phyloP scores from a whole-genome alignment of 1,140 invertebrate genomes.

The Arion vulgaris region DNA sequence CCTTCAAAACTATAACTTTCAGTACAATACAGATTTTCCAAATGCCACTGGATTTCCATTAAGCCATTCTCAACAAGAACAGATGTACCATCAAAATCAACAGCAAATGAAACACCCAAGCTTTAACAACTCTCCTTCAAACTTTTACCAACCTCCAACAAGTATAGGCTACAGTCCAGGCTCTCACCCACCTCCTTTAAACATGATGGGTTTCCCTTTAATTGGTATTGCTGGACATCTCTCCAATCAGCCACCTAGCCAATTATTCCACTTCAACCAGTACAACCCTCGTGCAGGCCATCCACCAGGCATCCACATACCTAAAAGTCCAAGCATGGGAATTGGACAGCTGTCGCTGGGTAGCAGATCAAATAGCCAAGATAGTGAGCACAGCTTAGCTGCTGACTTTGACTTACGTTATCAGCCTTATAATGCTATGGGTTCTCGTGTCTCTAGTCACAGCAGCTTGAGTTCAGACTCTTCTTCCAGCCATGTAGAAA shows the following conservation, averaged over 20 bases:
- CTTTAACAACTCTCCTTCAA: neutral
- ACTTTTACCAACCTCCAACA: neutral
- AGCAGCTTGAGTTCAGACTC: conserved; percentile 56
- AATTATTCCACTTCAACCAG: neutral
- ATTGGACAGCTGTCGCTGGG: conserved; percentile 36
- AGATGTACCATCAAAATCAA: neutral
- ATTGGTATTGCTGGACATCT: neutral
- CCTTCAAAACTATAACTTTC: neutral
- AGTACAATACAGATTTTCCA: conserved; percentile 22
- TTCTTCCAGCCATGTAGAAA: conserved; percentile 32
- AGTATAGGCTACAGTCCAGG: conserved; percentile 1
- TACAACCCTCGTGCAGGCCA: neutral
- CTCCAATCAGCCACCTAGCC: neutral
- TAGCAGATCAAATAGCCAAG: conserved; percentile 49
- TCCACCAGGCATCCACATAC: neutral
- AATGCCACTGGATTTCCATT: neutral
- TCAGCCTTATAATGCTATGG: conserved; percentile 16
- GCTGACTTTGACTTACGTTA: conserved; percentile 25
- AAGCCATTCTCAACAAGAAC: conserved; percentile 10
- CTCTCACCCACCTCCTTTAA: neutral
- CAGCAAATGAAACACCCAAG: neutral
- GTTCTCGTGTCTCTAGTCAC: conserved; percentile 55
- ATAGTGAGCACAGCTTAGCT: conserved; percentile 49
- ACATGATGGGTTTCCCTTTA: neutral
- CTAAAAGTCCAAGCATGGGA: conserved; percentile 40